A percentile compares a stretch with the other conserved stretches of the same genome.
Evolutionary conservation across 2,113 vertebrate species (phyloP).

Genomic region (Atrichornis clamosus): DNA sequence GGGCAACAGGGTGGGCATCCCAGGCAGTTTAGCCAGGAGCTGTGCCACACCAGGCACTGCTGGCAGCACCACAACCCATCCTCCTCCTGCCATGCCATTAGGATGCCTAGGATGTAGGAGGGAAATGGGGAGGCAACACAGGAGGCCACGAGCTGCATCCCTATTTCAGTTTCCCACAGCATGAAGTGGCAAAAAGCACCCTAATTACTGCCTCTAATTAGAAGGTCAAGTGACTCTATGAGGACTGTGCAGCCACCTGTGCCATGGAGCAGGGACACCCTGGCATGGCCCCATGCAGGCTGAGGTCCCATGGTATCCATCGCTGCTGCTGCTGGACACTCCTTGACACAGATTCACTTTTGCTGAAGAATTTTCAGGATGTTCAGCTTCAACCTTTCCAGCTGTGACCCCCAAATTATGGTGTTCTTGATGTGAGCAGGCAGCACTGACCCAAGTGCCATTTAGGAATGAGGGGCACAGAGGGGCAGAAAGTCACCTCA

Average conservation of each 20-base stretch:
- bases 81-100: neutral
- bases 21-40: neutral
- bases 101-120: neutral
- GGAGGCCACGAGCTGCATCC: neutral
- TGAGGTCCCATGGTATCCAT: neutral
- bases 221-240: fast-evolving
- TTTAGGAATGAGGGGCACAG: neutral
- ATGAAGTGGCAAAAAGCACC: no score
- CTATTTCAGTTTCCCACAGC: neutral
- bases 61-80: neutral
- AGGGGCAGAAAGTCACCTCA: neutral
- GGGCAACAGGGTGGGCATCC: no score
- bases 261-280: neutral
- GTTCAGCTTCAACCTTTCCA: neutral
- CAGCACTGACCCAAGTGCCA: fast-evolving
- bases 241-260: neutral
- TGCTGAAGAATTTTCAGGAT: neutral
- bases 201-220: neutral
- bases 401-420: neutral
- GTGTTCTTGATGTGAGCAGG: neutral
- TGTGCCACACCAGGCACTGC: neutral
- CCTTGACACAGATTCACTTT: neutral
- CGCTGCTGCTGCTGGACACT: neutral
- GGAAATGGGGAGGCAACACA: neutral
- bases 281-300: fast-evolving